Percentiles rank a stretch among this genome's conserved stretches.
Conservation (phyloP, 1,140 invertebrate genomes). For the Cydia strobilella region DNA sequence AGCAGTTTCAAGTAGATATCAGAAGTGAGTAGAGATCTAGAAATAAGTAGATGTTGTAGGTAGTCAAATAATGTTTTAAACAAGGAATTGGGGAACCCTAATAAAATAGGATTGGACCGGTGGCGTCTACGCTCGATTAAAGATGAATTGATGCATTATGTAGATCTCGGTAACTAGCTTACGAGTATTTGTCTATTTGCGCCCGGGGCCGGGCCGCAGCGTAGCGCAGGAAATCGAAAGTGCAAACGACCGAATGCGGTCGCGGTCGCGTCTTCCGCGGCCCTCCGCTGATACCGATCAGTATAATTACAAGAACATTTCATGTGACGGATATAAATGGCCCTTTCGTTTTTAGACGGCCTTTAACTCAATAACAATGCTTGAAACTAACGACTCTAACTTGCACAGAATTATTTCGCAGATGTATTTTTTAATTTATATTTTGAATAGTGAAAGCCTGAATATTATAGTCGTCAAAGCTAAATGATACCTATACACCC, state of each 20-base stretch:
- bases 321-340: conserved; percentile 14
- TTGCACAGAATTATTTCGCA: background rate
- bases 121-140: conserved; percentile 38
- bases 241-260: conserved; percentile 34
- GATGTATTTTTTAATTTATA: background rate
- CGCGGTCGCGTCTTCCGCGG: conserved; percentile 33
- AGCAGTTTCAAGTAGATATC: no score
- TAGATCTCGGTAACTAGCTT: conserved; percentile 32
- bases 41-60: no score
- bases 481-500: conserved; percentile 19
- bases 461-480: conserved; percentile 1
- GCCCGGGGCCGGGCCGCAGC: conserved; percentile 12
- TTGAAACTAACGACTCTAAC: background rate
- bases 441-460: conserved; percentile 8
- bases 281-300: conserved; percentile 12
- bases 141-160: conserved; percentile 34
- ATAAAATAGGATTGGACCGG: background rate
- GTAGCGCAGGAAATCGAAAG: conserved; percentile 36
- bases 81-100: background rate
- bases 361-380: conserved; percentile 8
- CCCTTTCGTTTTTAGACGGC: conserved; percentile 26
- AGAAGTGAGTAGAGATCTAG: no score
- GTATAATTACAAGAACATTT: conserved; percentile 7
- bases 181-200: conserved; percentile 20
- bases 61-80: background rate